Conservation (phyloP, 2,113 vertebrate species). For the Pipra filicauda region DNA sequence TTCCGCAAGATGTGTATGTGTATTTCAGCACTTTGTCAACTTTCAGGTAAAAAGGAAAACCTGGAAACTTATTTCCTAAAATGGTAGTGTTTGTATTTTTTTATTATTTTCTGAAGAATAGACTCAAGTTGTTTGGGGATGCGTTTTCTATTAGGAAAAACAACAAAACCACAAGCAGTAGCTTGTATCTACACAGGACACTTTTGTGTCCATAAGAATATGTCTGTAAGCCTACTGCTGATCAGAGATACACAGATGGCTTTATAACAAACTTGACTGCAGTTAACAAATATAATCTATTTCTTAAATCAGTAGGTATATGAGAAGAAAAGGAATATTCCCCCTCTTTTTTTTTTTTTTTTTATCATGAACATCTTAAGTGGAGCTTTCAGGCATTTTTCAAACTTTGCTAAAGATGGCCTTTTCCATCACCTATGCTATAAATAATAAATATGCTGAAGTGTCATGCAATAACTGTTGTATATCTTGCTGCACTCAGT, state of each 20-base stretch:
- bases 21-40: neutral
- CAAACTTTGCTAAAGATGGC: neutral
- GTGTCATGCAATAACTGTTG: neutral
- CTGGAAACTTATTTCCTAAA: neutral
- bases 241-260: neutral
- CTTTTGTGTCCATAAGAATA: neutral
- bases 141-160: neutral
- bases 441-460: neutral
- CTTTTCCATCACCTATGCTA: neutral
- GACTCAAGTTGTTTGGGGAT: neutral
- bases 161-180: neutral
- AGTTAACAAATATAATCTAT: neutral
- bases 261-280: neutral
- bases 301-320: neutral
- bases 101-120: neutral
- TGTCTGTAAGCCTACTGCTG: neutral
- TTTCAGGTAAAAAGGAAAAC: neutral
- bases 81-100: neutral
- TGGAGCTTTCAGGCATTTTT: neutral
- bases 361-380: neutral
- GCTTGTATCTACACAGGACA: neutral
- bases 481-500: neutral
- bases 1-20: rapidly evolving
- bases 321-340: neutral
- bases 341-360: neutral